Evolutionary conservation across 2,113 vertebrate species (phyloP), one percentile per base, ranked within the genome.

Genomic region (Brachypteracias leptosomus): DNA sequence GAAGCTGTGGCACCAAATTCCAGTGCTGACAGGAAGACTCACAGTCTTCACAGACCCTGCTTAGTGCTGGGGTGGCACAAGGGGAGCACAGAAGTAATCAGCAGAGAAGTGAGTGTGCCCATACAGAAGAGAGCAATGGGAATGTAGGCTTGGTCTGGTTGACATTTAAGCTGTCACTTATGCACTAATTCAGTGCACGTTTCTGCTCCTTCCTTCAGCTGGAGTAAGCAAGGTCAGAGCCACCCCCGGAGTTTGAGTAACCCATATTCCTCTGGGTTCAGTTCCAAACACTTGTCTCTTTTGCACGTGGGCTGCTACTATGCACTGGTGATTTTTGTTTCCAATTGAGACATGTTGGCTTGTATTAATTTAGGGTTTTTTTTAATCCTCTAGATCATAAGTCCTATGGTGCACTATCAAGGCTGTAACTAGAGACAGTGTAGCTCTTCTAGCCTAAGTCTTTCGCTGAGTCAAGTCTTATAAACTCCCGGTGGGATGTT

Each of bases 381-480:
- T 80, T 61, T 51, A 78, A 66, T 47, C 38, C 51, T 28, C 24
- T 8, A n/a, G 25, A 65, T 31, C 5, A 3, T 46, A 74, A n/a
- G n/a, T 90, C 71, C 38, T 61, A 11, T 8, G 29, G 49, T 61
- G 72, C 49, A 4, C 20, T 57, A 8, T 70, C 66, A 89, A 47
- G 93, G n/a, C 80, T 88, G 62, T 81, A 59, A 65, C 70, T 90
- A 62, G 68, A 90, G 70, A 40, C 51, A 68, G 67, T 17, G 65
- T 59, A 74, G 29, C 31, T 72, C 62, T 93, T 79, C 66, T 38
- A 78, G 80, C 31, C 77, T 29, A 38, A 93, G 51, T 47, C 87
- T 85, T 88, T 62, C 0, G 51, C 92, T 92, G 88, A 92, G 81
- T 94, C 89, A 93, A 95, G 73, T 58, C 58, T 81, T 95, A 51